These are phyloP conservation scores for Cephus pulcher DNA, from an alignment of 2,888 invertebrate genomes.

Conservation along the genomic window DNA sequence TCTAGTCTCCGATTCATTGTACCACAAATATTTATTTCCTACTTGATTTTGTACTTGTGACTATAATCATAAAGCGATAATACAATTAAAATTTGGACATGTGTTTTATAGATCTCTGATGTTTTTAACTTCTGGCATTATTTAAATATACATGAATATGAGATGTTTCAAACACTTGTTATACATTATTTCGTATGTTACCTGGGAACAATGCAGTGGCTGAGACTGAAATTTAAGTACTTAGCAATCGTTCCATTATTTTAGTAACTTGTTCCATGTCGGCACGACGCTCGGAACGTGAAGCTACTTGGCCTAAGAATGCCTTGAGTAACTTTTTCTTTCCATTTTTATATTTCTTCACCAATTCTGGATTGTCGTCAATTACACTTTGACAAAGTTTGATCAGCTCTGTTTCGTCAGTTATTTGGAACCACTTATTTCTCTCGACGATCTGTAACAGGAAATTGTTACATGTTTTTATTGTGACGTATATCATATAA, in stretches of 20 bases:
- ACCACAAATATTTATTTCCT: conserved; percentile 60
- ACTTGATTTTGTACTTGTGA: conserved; percentile 61
- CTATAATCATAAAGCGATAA: conserved; percentile 44
- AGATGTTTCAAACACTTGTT: neutral
- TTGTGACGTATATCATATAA: neutral
- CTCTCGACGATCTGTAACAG: conserved; percentile 70
- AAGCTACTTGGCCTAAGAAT: conserved; percentile 73
- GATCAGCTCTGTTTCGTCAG: conserved; percentile 71
- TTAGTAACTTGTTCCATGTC: conserved; percentile 75
- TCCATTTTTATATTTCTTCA: conserved; percentile 75
- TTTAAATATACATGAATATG: conserved; percentile 42
- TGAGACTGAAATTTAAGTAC: conserved; percentile 55
- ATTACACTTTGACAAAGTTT: conserved; percentile 74
- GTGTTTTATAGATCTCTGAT: conserved; percentile 57
- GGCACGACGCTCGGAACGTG: conserved; percentile 72
- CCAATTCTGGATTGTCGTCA: conserved; percentile 75
- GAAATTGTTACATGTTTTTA: conserved; percentile 6
- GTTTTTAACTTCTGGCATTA: conserved; percentile 52
- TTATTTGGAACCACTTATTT: conserved; percentile 76
- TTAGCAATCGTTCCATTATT: conserved; percentile 74
- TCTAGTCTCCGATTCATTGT: conserved; percentile 57
- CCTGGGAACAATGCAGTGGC: neutral
- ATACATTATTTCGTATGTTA: neutral
- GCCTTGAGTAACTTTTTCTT: conserved; percentile 78
- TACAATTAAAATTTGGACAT: conserved; percentile 50